Evolutionary conservation across 1,140 invertebrate genomes (phyloP), one percentile per base, ranked within the genome.

Genomic region (Drosophila equinoxialis): DNA sequence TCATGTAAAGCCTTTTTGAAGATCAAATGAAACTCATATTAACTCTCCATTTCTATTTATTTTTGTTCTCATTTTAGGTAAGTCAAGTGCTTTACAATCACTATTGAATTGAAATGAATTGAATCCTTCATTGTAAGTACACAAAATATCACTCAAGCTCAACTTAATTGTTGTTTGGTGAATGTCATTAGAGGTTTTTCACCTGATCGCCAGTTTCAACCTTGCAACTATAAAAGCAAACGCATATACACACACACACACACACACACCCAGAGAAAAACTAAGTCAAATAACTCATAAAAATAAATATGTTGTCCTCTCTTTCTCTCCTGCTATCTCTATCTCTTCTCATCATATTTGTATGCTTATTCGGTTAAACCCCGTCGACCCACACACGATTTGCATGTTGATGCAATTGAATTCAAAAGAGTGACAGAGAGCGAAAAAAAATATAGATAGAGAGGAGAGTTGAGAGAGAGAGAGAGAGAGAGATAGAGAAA

Each of bases 131-230:
- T 63, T 65, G 82, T 85, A 87, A 85, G 83, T 85, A 68, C 30
- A 60, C 30, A 64, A 69, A 64, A 79, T 73, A 62, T 20, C 58
- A 23, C 20, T 54, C 23, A 73, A 63, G 62, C 74, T 45, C 62
- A 64, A 41, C 14, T 59, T 14, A 71, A 63, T 37, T 58, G 73
- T 51, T 30, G 30, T 51, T 23, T 39, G 23, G 48, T 68, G 79
- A 83, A 87, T 89, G 84, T 89, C 80, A 83, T 80, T 65, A 72
- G 67, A 77, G 84, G 80, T 89, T 83, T 71, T 87, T 87, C 77
- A 87, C 79, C 84, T 69, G 65, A 33, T 30, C 33, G 35, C 48
- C 33, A 42, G 48, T 23, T 37, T 33, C 68, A 80, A 71, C 84
- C 84, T 87, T 87, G 84, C 65, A 39, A 65, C 71, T 54, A 70